Evolutionary conservation across 2,113 vertebrate genomes (phyloP).

Genomic region (Mesoclemmys tuberculata): DNA sequence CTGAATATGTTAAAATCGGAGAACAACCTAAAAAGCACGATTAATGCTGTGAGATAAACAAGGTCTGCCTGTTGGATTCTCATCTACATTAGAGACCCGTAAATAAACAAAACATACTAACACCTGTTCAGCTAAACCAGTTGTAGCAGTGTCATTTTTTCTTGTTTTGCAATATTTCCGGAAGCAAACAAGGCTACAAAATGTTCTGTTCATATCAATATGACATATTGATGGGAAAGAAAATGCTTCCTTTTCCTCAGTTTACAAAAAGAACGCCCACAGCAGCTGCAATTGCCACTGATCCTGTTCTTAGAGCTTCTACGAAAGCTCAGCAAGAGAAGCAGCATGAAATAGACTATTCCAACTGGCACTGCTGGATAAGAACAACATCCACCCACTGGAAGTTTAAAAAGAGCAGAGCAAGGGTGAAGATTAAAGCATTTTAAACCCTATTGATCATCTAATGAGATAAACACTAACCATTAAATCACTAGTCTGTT

Average conservation of each 20-base stretch:
- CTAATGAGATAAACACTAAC: not conserved
- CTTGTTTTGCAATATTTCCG: not conserved
- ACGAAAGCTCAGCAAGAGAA: not conserved
- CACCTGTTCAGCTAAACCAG: not conserved
- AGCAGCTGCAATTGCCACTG: not conserved
- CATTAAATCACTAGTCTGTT: not conserved
- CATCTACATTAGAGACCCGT: not conserved
- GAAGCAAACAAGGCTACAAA: not conserved
- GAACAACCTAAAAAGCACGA: not conserved
- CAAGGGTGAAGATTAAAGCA: not conserved
- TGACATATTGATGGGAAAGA: not conserved
- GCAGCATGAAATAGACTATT: not conserved
- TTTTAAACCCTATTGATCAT: not conserved
- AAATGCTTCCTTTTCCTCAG: not conserved
- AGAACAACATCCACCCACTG: not conserved
- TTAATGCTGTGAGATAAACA: rapidly evolving
- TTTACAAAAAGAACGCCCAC: not conserved
- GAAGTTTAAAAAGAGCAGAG: not conserved
- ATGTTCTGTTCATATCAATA: not conserved
- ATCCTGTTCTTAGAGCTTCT: not conserved
- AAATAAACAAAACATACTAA: not conserved
- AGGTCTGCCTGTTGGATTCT: not conserved
- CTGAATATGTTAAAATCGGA: not conserved
- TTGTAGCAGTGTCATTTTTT: not conserved
- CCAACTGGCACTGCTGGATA: not conserved